phyloP scores from a whole-genome alignment of 2,888 invertebrate species.

The Platycnemis pennipes region DNA sequence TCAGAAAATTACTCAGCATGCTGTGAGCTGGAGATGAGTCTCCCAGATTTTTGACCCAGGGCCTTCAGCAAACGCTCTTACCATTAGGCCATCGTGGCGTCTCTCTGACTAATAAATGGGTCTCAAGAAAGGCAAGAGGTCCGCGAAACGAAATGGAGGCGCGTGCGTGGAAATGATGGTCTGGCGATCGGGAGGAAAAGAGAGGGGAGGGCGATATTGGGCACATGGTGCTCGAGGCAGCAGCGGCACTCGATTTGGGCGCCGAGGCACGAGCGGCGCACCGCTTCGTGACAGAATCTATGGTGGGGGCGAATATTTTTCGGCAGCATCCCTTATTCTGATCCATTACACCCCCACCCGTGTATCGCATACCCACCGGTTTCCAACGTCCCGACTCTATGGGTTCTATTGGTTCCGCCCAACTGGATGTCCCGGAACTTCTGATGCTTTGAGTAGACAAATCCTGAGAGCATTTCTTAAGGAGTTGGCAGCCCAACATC shows the following conservation, averaged over 20 bases:
- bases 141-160: too few relatives aligned
- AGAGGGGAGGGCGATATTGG: background rate
- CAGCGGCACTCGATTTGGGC: background rate
- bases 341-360: background rate
- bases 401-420: background rate
- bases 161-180: background rate
- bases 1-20: too few relatives aligned
- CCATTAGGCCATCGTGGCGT: too few relatives aligned
- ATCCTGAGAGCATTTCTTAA: too few relatives aligned
- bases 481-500: too few relatives aligned
- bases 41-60: too few relatives aligned
- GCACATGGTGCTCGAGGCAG: background rate
- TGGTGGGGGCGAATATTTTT: background rate
- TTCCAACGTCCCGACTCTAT: background rate
- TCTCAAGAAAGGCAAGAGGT: too few relatives aligned
- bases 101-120: too few relatives aligned
- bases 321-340: background rate
- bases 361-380: background rate
- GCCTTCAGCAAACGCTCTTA: too few relatives aligned
- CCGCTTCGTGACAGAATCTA: background rate
- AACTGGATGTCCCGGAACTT: too few relatives aligned
- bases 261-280: background rate
- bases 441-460: too few relatives aligned
- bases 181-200: background rate
- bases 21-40: too few relatives aligned